Conservation (phyloP, 2,797 vertebrate genomes). For the Lacerta viridis region DNA sequence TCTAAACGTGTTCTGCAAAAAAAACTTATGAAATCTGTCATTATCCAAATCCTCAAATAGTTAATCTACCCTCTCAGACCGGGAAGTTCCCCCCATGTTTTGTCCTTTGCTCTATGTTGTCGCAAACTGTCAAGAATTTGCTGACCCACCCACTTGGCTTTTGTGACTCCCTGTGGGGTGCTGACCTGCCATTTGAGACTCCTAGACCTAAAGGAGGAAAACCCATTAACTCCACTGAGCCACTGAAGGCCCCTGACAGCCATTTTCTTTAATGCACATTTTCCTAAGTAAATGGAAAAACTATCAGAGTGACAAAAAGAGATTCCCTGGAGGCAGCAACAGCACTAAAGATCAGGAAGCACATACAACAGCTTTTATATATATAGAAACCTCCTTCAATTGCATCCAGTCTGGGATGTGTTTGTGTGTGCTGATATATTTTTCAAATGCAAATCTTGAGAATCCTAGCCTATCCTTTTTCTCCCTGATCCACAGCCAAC, state of each 20-base stretch:
- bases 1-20: not conserved
- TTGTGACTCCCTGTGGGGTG: constrained; percentile 26
- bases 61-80: not conserved
- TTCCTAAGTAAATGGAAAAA: constrained; percentile 59
- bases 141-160: constrained; percentile 36
- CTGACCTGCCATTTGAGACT: constrained; percentile 39
- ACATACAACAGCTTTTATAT: not conserved
- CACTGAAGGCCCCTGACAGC: constrained; percentile 41
- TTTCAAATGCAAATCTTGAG: not conserved
- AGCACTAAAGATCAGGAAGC: constrained; percentile 26
- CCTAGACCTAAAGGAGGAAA: constrained; percentile 32
- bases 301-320: constrained; percentile 56
- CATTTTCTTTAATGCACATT: constrained; percentile 54
- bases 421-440: no score
- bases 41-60: not conserved
- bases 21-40: not conserved
- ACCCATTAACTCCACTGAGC: constrained; percentile 38
- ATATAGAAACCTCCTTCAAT: constrained; percentile 4
- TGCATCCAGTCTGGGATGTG: not conserved
- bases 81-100: not conserved
- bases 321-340: constrained; percentile 33
- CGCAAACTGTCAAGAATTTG: constrained; percentile 34
- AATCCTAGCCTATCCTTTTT: not conserved
- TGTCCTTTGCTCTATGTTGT: constrained; percentile 24
- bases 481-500: not conserved